Evolutionary conservation across 53 echinoderm and acorn worm genomes (phyloP).

Genomic region (Temnopleurus reevesii): DNA sequence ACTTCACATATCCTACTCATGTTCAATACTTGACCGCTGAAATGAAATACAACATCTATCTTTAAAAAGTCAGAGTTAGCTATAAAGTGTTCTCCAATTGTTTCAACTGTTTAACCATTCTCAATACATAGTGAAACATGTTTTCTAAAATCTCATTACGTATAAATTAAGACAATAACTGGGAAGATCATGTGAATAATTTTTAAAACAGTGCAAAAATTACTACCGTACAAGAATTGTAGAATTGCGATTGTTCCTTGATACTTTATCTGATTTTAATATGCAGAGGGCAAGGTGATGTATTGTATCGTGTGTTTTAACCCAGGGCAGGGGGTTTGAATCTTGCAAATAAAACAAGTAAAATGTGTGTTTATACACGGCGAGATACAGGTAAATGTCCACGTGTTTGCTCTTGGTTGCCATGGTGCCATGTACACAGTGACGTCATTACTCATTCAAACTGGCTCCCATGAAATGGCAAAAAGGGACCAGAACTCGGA

Average conservation of each 20-base stretch:
- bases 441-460: slow-evolving; percentile 25
- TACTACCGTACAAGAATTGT: too few species aligned
- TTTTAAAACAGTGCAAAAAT: too few species aligned
- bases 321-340: background rate
- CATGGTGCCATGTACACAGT: slow-evolving; percentile 25
- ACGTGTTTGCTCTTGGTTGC: slow-evolving; percentile 49
- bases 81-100: too few species aligned
- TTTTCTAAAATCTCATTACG: too few species aligned
- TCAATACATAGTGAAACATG: too few species aligned
- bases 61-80: too few species aligned
- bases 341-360: background rate
- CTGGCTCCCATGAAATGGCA: background rate
- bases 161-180: too few species aligned
- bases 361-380: slow-evolving; percentile 14
- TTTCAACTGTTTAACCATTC: too few species aligned
- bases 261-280: too few species aligned
- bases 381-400: slow-evolving; percentile 30
- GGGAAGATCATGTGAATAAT: too few species aligned
- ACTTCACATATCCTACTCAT: background rate
- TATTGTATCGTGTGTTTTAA: background rate
- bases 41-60: too few species aligned
- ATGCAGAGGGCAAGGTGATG: background rate
- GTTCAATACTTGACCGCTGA: background rate
- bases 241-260: too few species aligned
- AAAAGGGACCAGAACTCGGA: background rate